Base-by-base conservation (phyloP, 2,797 vertebrate species). In the Micrastur ruficollis region DNA sequence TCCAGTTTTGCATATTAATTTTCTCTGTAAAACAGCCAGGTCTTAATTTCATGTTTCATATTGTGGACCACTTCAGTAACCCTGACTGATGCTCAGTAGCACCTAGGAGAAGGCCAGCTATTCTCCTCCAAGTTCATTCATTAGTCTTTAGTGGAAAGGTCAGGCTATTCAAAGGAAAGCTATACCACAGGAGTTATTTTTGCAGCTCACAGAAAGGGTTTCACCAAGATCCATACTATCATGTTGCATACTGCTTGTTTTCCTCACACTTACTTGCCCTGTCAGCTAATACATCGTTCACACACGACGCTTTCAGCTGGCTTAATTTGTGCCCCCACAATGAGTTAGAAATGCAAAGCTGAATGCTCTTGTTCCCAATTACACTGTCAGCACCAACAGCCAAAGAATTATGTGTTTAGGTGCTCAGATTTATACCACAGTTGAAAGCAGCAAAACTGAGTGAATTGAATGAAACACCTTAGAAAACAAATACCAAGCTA, bases 91-190 rank as follows among this genome's bases (percentile, higher is more conserved):
- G 62, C 81, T 96, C 96, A 88, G 91, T 81, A 95, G 95, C 87
- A 88, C 87, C 84, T 76, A 36, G 62, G 81, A 95, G 72, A 82
- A 80, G 19, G 61, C 38, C 92, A 95, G 75, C 79, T 36, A 9
- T 86, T 96, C 95, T 93, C 52, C 76, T 13, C 91, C 90, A 86
- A 86, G 79, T 75, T 91, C 86, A 93, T 95, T 97, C 96, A 92
- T 86, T 95, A 96, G 88, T 86, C 86, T 92, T 96, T 18, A 93
- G 89, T 61, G 52, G 93, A 93, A 97, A 97, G 90, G 76, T 81
- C 65, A 31, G 29, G 68, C 76, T 91, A 70, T 75, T 97, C 97
- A 97, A 96, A 97, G 95, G 91, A 92, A 96, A 97, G 63, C 86
- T 95, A 27, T 74, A 83, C 72, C 82, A 68, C 74, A 91, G 78